A percentile compares a stretch with the other conserved stretches of the same genome.
phyloP scores from a whole-genome alignment of 2,113 vertebrate species.

The Nematolebias whitei region DNA sequence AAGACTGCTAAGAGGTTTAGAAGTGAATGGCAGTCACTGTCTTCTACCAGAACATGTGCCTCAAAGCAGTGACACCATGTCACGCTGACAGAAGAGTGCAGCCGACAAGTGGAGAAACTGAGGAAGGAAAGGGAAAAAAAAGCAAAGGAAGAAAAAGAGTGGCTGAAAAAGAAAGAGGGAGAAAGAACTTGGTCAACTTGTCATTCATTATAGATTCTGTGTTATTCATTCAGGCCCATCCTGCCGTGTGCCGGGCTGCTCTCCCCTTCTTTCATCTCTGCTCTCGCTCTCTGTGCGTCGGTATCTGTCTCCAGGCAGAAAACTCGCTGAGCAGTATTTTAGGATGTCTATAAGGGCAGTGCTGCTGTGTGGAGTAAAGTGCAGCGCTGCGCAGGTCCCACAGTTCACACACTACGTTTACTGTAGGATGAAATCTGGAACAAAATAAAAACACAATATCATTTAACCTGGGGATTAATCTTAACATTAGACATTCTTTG shows the following conservation, averaged over 20 bases:
- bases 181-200: slow-evolving; percentile 64
- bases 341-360: slow-evolving; percentile 45
- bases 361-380: slow-evolving; percentile 24
- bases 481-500: too few relatives aligned
- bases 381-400: slow-evolving; percentile 1
- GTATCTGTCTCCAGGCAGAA: slow-evolving; percentile 67
- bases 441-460: not conserved
- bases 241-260: slow-evolving; percentile 26
- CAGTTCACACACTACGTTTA: slow-evolving; percentile 9
- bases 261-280: slow-evolving; percentile 50
- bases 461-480: too few relatives aligned
- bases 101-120: slow-evolving; percentile 19
- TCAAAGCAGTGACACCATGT: slow-evolving; percentile 70
- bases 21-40: slow-evolving; percentile 62
- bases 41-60: slow-evolving; percentile 67
- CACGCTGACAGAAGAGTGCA: slow-evolving; percentile 43
- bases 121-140: not conserved
- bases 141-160: not conserved
- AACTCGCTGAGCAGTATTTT: slow-evolving; percentile 63
- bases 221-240: slow-evolving; percentile 69
- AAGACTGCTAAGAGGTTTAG: slow-evolving; percentile 71
- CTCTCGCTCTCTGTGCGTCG: slow-evolving; percentile 33
- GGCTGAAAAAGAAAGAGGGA: slow-evolving; percentile 18
- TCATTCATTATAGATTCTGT: slow-evolving; percentile 72
- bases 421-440: not conserved